phyloP scores from a whole-genome alignment of 2,888 invertebrate genomes.

The Nomada ferruginata region DNA sequence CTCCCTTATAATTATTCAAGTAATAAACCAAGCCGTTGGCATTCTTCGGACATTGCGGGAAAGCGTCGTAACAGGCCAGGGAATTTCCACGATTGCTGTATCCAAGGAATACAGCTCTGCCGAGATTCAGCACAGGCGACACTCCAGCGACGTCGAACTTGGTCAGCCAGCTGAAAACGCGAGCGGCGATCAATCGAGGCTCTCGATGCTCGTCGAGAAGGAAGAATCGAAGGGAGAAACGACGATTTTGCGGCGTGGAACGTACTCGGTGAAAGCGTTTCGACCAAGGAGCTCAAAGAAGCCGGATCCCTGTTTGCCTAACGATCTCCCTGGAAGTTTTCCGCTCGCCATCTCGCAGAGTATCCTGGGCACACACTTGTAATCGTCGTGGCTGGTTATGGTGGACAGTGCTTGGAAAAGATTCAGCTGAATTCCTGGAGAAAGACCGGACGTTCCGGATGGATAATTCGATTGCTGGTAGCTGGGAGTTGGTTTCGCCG shows the following conservation, averaged over 20 bases:
- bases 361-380: conserved; percentile 91
- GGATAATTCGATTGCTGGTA: conserved; percentile 61
- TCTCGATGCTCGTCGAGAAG: background rate
- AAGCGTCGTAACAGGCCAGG: conserved; percentile 87
- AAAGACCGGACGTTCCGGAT: conserved; percentile 31
- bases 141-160: conserved; percentile 84
- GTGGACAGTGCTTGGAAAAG: conserved; percentile 86
- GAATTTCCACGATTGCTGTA: conserved; percentile 88
- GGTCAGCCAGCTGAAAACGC: conserved; percentile 86
- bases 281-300: conserved; percentile 75
- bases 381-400: conserved; percentile 90
- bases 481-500: conserved; percentile 36
- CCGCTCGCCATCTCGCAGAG: conserved; percentile 90
- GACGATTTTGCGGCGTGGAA: background rate
- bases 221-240: background rate
- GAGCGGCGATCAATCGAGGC: background rate
- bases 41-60: conserved; percentile 90
- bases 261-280: conserved; percentile 87
- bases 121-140: conserved; percentile 90
- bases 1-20: conserved; percentile 93
- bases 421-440: conserved; percentile 63
- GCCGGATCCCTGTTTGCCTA: conserved; percentile 71
- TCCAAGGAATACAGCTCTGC: conserved; percentile 91
- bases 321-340: conserved; percentile 74
- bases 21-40: conserved; percentile 90